Evolutionary conservation across 1,140 invertebrate species (phyloP), one percentile per base, ranked within the genome.

Genomic region (Rhynchophorus ferrugineus): DNA sequence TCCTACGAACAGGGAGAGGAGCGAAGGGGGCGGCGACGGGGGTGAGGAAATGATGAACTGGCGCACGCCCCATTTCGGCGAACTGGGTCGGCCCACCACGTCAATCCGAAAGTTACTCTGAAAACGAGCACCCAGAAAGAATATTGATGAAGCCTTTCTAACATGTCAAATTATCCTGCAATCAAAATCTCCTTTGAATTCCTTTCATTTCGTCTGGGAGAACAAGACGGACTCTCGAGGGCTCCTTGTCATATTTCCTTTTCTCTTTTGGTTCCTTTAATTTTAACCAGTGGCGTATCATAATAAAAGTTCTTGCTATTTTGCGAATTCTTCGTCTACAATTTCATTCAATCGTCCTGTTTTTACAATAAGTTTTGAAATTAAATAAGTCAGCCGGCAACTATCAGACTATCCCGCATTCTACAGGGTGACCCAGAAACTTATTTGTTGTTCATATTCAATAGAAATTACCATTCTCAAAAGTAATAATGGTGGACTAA

Each of bases 101-200:
- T 11, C 24, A 29, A 49, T 18, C 48, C 39, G 49, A 14, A 2
- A 18, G 7, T 18, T 41, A 3, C 17, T 18, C 20, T 41, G 6
- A 17, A 14, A 41, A 41, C 18, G 20, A 8, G 13, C 44, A 24
- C 34, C 29, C 24, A 35, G 35, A 38, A 49, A 54, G 60, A 65
- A 65, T 65, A 63, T 61, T 62, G 58, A 65, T 63, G 61, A 63
- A 57, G 55, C 44, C 39, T 54, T 58, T 63, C 60, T 43, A 59
- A 60, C 58, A 63, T 49, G 61, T 61, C 60, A 60, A 63, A 65
- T 65, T 65, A 62, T 63, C 58, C 49, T 48, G 60, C 63, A 65
- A 65, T 65, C 61, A 65, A 58, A 63, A 65, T 65, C 63, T 57
- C 57, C 59, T 61, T 59, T 47, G 47, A 44, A 64, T 61, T 61